Percentiles rank a stretch among this genome's conserved stretches.
These are phyloP conservation scores for Anniella stebbinsi DNA, from an alignment of 2,797 vertebrate species.

Conservation along the genomic window DNA sequence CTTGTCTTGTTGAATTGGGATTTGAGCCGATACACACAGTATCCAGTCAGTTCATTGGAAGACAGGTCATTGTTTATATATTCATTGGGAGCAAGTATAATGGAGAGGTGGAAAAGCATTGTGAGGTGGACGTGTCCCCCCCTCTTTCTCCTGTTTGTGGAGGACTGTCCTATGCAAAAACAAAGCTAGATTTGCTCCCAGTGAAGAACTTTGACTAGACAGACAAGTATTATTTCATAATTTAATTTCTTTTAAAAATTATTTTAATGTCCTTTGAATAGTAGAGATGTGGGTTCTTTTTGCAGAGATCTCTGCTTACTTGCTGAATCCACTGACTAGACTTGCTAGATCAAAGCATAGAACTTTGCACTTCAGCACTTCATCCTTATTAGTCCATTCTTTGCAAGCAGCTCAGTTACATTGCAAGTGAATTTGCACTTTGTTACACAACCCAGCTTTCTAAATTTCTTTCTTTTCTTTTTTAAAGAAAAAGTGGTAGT, in stretches of 20 bases:
- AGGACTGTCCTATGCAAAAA: not conserved
- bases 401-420: not conserved
- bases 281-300: not conserved
- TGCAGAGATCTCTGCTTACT: not conserved
- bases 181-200: not conserved
- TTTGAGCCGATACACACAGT: not conserved
- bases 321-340: not conserved
- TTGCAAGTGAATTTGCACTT: not conserved
- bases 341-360: not conserved
- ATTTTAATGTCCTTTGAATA: too few species aligned
- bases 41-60: not conserved
- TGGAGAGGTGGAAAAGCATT: not conserved
- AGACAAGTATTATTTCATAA: too few species aligned
- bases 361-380: not conserved
- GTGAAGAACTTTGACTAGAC: not conserved
- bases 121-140: too few species aligned
- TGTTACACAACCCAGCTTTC: too few species aligned
- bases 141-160: not conserved
- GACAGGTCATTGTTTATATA: not conserved
- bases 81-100: not conserved
- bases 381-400: not conserved
- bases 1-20: not conserved
- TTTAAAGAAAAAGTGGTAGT: too few species aligned
- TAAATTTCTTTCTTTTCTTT: too few species aligned
- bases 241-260: too few species aligned